Evolutionary conservation across 2,797 vertebrate genomes (phyloP), one percentile per base, ranked within the genome.

Genomic region (Gorsachius magnificus): DNA sequence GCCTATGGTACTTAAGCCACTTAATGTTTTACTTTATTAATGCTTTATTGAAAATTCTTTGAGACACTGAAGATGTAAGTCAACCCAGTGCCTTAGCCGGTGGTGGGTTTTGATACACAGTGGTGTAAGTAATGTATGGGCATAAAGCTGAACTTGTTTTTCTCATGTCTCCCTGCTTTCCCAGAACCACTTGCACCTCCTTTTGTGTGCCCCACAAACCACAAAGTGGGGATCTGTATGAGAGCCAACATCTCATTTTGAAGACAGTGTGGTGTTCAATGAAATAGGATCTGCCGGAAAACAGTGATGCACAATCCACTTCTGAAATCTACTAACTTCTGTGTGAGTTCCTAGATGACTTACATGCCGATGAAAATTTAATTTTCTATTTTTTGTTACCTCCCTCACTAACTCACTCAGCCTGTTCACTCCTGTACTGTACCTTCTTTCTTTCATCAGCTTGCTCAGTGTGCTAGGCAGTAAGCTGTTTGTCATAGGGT

Each of bases 401-500:
- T 88, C 83, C 85, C 58, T 93, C 85, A 4, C 75, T 81, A 93
- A 74, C 61, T 96, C 10, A 0, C 90, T 92, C 79, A 94, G 76
- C 56, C 83, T 95, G 77, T 56, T 94, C 2, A 0, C 90, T 94
- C 71, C 77, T 88, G 84, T 63, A 94, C 83, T 92, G 41, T 80
- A 96, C 71, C 89, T 95, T 92, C 91, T 90, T 95, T 91, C 83
- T 81, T 93, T 96, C 93, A 96, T 94, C 95, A 93, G 71, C 65
- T 95, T 85, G 48, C 74, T 91, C 35, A 90, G 53, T 53, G 74
- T 90, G 90, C 79, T 86, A 93, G 63, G 88, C 92, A 89, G 66
- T 91, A 89, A 96, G 79, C 89, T 94, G 87, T 96, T 95, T 92
- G 89, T 96, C 91, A 92, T 93, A 94, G 95, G 95, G 93, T 96